Conservation (phyloP, 2,797 vertebrate species). For the Coracias cyanogaster region DNA sequence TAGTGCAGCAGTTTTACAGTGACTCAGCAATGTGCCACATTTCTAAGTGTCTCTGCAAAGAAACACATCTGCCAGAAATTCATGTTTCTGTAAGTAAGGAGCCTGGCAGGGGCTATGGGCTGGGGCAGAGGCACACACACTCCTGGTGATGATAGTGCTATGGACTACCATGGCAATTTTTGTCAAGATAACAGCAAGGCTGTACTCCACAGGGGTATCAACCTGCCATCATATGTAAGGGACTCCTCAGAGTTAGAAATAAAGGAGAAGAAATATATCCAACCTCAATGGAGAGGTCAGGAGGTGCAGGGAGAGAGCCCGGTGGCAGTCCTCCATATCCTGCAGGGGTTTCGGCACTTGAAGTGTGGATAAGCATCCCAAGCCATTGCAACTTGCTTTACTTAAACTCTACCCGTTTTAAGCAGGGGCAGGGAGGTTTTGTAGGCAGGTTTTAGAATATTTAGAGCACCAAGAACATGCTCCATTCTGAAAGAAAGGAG, state of each 20-base stretch:
- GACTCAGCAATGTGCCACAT: accelerated
- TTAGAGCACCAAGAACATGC: not conserved
- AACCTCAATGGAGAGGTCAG: not conserved
- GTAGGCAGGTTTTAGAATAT: not conserved
- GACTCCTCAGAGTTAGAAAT: not conserved
- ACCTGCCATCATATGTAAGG: not conserved
- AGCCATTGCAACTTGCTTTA: not conserved
- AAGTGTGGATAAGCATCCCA: not conserved
- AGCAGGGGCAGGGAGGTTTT: not conserved
- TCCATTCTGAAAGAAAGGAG: not conserved
- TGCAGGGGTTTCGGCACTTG: not conserved
- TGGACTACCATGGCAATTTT: not conserved
- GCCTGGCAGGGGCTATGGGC: not conserved
- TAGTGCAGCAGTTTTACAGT: not conserved
- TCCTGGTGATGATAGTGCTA: not conserved
- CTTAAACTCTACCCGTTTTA: not conserved
- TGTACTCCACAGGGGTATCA: not conserved
- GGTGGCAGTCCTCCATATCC: not conserved
- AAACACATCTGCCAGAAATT: not conserved
- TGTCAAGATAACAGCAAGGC: not conserved
- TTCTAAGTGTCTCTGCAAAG: not conserved
- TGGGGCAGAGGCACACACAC: not conserved
- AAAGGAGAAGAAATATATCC: not conserved
- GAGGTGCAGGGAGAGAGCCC: not conserved
- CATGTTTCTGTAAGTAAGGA: accelerated